Evolutionary conservation across 2,797 vertebrate genomes (phyloP).

Genomic region (Vespertilio murinus): DNA sequence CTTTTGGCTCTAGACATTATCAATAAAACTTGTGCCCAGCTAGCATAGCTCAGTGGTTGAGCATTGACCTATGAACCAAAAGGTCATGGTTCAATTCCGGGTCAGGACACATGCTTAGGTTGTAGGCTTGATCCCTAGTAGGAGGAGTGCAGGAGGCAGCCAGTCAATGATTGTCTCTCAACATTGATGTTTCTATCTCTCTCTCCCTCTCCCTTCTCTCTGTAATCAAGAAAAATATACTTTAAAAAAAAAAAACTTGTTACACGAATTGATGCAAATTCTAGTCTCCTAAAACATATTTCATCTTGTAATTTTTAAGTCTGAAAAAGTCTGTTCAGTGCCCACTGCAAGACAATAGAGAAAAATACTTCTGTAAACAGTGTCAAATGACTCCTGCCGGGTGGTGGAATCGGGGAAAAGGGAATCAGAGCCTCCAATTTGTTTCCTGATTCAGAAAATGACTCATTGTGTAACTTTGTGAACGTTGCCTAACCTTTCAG

Average conservation of each 20-base stretch:
- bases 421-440: constrained; percentile 33
- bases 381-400: neutral
- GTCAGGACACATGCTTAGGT: too few species aligned
- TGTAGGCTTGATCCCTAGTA: too few species aligned
- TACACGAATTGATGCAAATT: neutral
- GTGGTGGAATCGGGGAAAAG: constrained; percentile 57
- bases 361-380: constrained; percentile 44
- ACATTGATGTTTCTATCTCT: too few species aligned
- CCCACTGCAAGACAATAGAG: neutral
- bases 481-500: constrained; percentile 66
- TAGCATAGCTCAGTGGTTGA: too few species aligned
- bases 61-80: too few species aligned
- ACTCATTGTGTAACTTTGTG: constrained; percentile 65
- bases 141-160: too few species aligned
- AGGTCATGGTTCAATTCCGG: too few species aligned
- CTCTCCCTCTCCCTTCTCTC: too few species aligned
- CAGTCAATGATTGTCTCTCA: too few species aligned
- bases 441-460: constrained; percentile 77
- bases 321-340: constrained; percentile 25
- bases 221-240: too few species aligned
- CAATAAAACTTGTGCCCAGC: neutral
- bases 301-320: constrained; percentile 41
- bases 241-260: neutral
- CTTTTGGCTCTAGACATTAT: neutral
- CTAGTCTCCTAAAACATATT: neutral